Conservation (phyloP, 2,888 invertebrate genomes). For the Hydropsyche betteni region DNA sequence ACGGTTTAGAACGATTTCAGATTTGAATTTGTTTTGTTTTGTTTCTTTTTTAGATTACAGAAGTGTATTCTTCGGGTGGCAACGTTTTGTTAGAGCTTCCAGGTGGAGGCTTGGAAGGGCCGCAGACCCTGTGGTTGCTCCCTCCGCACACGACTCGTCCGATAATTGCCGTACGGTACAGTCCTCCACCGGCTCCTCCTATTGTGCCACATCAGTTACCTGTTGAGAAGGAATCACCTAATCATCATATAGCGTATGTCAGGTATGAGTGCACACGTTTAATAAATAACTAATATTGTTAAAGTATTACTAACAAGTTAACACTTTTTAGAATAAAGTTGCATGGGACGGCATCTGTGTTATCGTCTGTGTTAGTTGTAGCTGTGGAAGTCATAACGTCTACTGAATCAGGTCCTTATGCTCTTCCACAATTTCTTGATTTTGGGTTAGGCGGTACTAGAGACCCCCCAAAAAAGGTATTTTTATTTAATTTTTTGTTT, state of each 20-base stretch:
- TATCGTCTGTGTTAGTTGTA: slow-evolving; percentile 78
- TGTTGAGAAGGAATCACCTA: slow-evolving; percentile 62
- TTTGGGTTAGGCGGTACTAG: slow-evolving; percentile 82
- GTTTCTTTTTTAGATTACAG: slow-evolving; percentile 68
- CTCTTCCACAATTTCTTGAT: slow-evolving; percentile 79
- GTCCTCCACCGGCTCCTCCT: slow-evolving; percentile 75
- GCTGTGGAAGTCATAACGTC: slow-evolving; percentile 87
- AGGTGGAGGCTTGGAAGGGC: slow-evolving; percentile 78
- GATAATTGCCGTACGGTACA: slow-evolving; percentile 87
- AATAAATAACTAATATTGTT: slow-evolving; percentile 53
- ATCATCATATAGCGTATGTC: slow-evolving; percentile 87
- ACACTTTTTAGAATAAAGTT: slow-evolving; percentile 78
- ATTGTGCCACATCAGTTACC: slow-evolving; percentile 71
- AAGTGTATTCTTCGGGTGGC: slow-evolving; percentile 88
- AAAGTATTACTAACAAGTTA: slow-evolving; percentile 76
- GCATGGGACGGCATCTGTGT: slow-evolving; percentile 71
- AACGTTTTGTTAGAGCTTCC: slow-evolving; percentile 91
- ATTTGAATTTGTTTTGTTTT: not conserved
- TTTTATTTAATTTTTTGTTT: slow-evolving; percentile 51
- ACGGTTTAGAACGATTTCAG: not conserved
- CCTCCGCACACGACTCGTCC: slow-evolving; percentile 88
- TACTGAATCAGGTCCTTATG: slow-evolving; percentile 75
- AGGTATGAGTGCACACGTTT: slow-evolving; percentile 60
- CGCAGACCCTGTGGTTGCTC: slow-evolving; percentile 88
- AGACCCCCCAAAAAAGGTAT: slow-evolving; percentile 68